Percentiles rank a stretch among this genome's conserved stretches.
Evolutionary conservation across 35 echinoderm and acorn worm species (phyloP).

Genomic region (Patiria miniata): DNA sequence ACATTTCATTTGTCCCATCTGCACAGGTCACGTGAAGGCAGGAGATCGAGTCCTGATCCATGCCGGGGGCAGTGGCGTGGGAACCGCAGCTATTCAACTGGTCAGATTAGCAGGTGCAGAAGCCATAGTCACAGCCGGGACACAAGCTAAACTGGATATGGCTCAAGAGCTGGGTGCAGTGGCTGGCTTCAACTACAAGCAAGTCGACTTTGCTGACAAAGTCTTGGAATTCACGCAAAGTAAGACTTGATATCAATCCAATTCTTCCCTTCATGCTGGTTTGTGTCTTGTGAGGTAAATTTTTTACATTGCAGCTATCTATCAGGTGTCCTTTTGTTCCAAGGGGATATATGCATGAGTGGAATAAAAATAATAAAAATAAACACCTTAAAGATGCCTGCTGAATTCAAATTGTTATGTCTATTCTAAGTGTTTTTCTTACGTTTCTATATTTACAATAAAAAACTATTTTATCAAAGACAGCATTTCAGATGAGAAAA

Average conservation of each 20-base stretch:
- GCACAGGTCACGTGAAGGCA: slow-evolving; percentile 47
- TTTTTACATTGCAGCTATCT: no score
- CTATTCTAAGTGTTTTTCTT: no score
- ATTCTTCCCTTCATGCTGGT: no score
- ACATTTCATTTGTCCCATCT: neutral
- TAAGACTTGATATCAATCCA: neutral
- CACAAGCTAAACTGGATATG: slow-evolving; percentile 63
- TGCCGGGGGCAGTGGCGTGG: slow-evolving; percentile 86
- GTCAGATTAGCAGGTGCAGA: slow-evolving; percentile 61
- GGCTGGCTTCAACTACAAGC: slow-evolving; percentile 89
- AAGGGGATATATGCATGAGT: no score
- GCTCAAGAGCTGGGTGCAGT: slow-evolving; percentile 69
- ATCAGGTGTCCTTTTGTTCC: no score
- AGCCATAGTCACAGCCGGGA: slow-evolving; percentile 89
- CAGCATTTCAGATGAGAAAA: no score
- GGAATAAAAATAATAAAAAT: no score
- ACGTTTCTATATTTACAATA: no score
- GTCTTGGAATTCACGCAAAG: slow-evolving; percentile 78
- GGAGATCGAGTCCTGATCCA: slow-evolving; percentile 77
- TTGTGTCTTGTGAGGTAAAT: no score
- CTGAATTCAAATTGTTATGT: no score
- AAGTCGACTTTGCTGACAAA: slow-evolving; percentile 67
- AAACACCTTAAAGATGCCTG: no score
- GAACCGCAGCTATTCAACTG: slow-evolving; percentile 83
- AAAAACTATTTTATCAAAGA: no score